Evolutionary conservation across 53 echinoderm and acorn worm species (phyloP), one percentile per base, ranked within the genome.

Genomic region (Crossaster papposus): DNA sequence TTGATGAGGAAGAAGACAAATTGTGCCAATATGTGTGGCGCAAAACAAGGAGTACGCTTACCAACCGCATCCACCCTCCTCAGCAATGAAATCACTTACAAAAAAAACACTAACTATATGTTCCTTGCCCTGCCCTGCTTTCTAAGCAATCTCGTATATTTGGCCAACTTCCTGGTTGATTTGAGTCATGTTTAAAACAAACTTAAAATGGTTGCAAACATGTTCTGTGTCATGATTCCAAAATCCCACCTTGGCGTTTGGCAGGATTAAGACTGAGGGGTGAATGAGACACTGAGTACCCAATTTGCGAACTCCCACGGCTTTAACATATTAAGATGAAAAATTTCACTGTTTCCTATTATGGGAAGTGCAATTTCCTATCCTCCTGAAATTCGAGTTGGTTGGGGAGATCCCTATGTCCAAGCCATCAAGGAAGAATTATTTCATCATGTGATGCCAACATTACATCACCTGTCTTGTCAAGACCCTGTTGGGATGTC

Each of bases 281-380:
- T 44, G 9, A 44, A 7, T 44, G 9, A 44, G 44, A 44, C 6
- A 44, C 44, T 9, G 44, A 1, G 44, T 44, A 44, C 6, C 0
- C 44, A 44, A 9, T 44, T 7, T 68, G 68, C 68, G 28, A 68
- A 68, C 68, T 68, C 5, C 17, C 62, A 62, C 5, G 62, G 3
- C 62, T 62, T 17, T 18, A 17, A 6, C 17, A 17, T 4, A 23
- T 14, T 18, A 26, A 68, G 22, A 68, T 68, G 9, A n/a, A 24
- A 14, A 68, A 68, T 68, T 15, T 73, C 70, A 34, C 36, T 14
- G 34, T 32, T 73, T 73, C 74, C 74, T 73, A 73, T 73, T 73
- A 73, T 73, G 74, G 74, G 74, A 73, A 73, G 36, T 73, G 0
- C 74, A 17, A 73, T 73, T 73, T 73, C 74, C 36, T 17, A 14